Conservation (phyloP, 2,113 vertebrate species). For the Daboia siamensis region DNA sequence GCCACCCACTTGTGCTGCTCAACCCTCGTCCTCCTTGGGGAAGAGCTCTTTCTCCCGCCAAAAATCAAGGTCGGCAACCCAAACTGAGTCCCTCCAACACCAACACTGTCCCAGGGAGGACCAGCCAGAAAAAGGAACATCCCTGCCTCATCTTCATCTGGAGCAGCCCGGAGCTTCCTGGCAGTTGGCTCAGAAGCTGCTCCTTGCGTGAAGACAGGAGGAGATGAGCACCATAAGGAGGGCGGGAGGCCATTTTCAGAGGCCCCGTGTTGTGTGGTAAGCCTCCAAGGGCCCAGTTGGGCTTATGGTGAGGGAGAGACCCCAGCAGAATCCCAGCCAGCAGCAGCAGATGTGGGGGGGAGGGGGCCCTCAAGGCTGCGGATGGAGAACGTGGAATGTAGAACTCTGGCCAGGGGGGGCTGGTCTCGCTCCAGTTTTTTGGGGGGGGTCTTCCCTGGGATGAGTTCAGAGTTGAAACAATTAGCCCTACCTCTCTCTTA, state of each 20-base stretch:
- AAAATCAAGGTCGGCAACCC: no score
- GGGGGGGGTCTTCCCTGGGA: neutral
- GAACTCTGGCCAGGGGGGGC: neutral
- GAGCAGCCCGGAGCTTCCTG: neutral
- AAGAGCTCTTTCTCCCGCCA: neutral
- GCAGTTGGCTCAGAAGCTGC: neutral
- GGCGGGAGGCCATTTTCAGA: neutral
- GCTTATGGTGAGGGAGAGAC: no score
- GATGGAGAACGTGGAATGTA: neutral
- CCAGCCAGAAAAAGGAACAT: neutral
- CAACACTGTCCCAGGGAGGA: neutral
- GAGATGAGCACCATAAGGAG: neutral
- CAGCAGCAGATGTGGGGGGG: neutral
- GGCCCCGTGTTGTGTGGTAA: neutral
- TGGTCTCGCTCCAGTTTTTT: neutral
- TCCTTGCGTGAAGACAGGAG: neutral
- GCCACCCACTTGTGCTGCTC: no score
- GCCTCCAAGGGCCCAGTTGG: neutral
- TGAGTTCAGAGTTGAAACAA: neutral
- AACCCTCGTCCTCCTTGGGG: neutral
- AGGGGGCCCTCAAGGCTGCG: neutral
- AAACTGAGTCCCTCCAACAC: no score
- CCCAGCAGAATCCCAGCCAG: neutral
- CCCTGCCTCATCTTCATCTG: neutral
- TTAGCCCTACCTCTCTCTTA: neutral